Conservation (phyloP, 2,797 vertebrate genomes). For the Ceyx erithaca region DNA sequence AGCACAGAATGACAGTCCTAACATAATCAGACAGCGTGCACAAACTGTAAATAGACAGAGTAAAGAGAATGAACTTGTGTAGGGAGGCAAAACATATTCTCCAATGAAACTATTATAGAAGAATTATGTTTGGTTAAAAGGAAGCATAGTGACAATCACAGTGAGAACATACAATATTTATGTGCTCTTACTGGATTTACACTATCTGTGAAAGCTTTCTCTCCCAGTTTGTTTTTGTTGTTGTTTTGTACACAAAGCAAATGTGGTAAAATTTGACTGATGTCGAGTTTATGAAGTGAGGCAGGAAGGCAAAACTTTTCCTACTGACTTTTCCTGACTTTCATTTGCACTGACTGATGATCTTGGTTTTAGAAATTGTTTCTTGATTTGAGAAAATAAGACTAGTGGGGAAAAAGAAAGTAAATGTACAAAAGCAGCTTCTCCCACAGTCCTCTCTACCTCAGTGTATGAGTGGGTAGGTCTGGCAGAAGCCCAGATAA, state of each 20-base stretch:
- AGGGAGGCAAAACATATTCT: slow-evolving; percentile 55
- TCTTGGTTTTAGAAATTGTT: neutral
- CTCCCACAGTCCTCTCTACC: neutral
- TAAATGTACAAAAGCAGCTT: neutral
- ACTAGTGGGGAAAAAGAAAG: fast-evolving
- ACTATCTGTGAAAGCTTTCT: neutral
- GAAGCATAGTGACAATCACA: slow-evolving; percentile 43
- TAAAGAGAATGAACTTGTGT: slow-evolving; percentile 45
- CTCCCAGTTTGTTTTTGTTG: neutral
- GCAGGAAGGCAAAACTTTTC: neutral
- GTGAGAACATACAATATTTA: slow-evolving; percentile 52
- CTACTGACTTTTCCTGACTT: neutral
- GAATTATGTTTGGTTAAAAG: slow-evolving; percentile 63
- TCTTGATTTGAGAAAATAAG: neutral
- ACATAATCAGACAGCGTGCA: slow-evolving; percentile 51
- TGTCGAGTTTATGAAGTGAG: neutral
- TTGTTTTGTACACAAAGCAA: neutral
- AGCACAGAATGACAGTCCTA: slow-evolving; percentile 64
- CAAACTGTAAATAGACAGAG: slow-evolving; percentile 61
- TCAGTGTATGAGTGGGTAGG: fast-evolving
- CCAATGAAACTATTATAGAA: slow-evolving; percentile 59
- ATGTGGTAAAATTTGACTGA: neutral
- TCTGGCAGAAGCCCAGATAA: neutral
- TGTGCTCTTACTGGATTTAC: neutral
- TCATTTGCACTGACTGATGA: neutral